These are phyloP conservation scores for Drosophila subpulchrella DNA, from an alignment of 1,140 invertebrate species.

Conservation along the genomic window DNA sequence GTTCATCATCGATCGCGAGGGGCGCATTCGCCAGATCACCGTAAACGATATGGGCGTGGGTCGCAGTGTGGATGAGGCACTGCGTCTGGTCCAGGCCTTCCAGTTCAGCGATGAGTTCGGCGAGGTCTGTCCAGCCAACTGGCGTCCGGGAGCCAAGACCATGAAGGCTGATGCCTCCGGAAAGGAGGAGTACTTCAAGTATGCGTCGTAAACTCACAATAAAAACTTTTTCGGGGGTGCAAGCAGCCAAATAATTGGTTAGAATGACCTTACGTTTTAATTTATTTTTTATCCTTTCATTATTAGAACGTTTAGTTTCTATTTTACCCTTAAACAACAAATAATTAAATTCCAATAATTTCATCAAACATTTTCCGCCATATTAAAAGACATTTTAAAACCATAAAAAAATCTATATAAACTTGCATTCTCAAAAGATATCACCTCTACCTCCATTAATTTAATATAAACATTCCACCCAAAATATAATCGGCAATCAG, in stretches of 20 bases:
- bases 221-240: slow-evolving; percentile 3
- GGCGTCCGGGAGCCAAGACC: slow-evolving; percentile 88
- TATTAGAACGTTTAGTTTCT: no score
- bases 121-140: slow-evolving; percentile 98
- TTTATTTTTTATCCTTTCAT: background rate
- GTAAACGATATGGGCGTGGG: slow-evolving; percentile 99
- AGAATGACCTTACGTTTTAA: no score
- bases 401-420: background rate
- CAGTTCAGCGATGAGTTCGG: slow-evolving; percentile 97
- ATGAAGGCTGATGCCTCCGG: slow-evolving; percentile 22
- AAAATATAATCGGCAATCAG: slow-evolving; percentile 22
- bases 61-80: slow-evolving; percentile 95
- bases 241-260: slow-evolving; percentile 19
- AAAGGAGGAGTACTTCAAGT: slow-evolving; percentile 53
- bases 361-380: background rate
- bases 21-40: slow-evolving; percentile 96
- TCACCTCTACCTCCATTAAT: slow-evolving; percentile 4
- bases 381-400: background rate
- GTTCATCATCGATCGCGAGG: slow-evolving; percentile 98
- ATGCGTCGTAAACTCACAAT: slow-evolving; percentile 26
- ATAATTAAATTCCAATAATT: background rate
- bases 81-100: slow-evolving; percentile 97
- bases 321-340: no score
- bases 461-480: slow-evolving; percentile 22
- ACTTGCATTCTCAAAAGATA: background rate